Conservation (phyloP, 1,140 invertebrate genomes). For the Lamellibrachia luymesi region DNA sequence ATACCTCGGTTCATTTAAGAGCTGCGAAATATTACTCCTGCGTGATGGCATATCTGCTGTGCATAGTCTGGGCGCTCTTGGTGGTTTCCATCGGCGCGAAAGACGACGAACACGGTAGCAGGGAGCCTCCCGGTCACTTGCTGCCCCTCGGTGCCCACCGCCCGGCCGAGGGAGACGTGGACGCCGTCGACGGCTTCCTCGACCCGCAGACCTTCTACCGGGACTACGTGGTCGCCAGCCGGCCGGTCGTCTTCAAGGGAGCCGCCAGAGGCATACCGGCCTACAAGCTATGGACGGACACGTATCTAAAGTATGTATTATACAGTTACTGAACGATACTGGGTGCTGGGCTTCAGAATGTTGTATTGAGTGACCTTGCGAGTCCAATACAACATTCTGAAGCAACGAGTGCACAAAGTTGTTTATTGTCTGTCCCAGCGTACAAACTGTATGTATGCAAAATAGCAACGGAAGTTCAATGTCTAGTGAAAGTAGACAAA, state of each 20-base stretch:
- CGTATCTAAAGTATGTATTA: slow-evolving; percentile 14
- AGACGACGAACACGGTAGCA: not conserved
- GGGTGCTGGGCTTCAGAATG: not conserved
- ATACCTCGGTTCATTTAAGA: not conserved
- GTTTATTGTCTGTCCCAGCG: not conserved
- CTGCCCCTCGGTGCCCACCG: not conserved
- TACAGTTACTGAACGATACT: too few species aligned
- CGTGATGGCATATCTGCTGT: not conserved
- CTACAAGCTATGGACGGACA: slow-evolving; percentile 17
- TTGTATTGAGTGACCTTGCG: too few species aligned
- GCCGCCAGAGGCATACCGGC: slow-evolving; percentile 16
- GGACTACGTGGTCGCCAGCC: slow-evolving; percentile 6
- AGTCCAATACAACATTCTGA: too few species aligned
- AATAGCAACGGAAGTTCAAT: too few species aligned
- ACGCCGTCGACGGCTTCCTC: slow-evolving; percentile 14
- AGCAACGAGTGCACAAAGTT: not conserved
- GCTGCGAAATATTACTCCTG: not conserved
- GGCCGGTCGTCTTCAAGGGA: slow-evolving; percentile 18
- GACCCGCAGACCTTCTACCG: slow-evolving; percentile 12
- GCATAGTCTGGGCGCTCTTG: not conserved
- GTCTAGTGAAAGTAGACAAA: too few species aligned
- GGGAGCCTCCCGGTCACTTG: slow-evolving; percentile 10
- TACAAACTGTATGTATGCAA: too few species aligned
- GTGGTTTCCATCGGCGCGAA: too few species aligned
- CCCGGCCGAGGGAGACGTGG: slow-evolving; percentile 7